Percentiles rank a stretch among this genome's conserved stretches.
These are phyloP conservation scores for Xestoiulus laeticollis DNA, from an alignment of 2,888 invertebrate genomes.

Conservation along the genomic window DNA sequence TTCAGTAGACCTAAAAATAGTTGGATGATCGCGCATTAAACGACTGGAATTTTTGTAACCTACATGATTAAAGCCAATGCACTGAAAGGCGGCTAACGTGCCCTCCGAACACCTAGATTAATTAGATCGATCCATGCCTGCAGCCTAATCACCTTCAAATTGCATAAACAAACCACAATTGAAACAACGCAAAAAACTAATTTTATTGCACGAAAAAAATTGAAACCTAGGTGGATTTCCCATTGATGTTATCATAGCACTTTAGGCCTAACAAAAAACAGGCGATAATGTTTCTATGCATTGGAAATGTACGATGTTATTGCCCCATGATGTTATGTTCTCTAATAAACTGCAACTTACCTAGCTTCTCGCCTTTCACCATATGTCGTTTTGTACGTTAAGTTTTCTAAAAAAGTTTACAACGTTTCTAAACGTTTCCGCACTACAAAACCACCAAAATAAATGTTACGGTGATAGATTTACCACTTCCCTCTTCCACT, in stretches of 20 bases:
- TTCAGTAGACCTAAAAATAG: background rate
- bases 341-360: background rate
- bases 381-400: conserved; percentile 27
- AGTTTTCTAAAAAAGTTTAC: background rate
- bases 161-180: background rate
- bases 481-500: conserved; percentile 13
- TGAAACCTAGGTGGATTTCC: background rate
- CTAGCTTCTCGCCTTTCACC: conserved; percentile 47
- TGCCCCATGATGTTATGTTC: too few species aligned
- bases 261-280: conserved; percentile 13
- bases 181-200: background rate
- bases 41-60: background rate
- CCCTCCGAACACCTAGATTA: background rate
- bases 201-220: background rate
- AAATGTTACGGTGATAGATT: background rate
- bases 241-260: background rate
- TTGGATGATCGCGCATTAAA: background rate
- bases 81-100: background rate
- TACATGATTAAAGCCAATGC: background rate
- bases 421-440: background rate
- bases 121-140: background rate
- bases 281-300: background rate
- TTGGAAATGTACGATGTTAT: background rate
- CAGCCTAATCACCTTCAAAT: background rate
- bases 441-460: background rate